These are phyloP conservation scores for Pseudopipra pipra DNA, from an alignment of 2,113 vertebrate species.

Conservation along the genomic window DNA sequence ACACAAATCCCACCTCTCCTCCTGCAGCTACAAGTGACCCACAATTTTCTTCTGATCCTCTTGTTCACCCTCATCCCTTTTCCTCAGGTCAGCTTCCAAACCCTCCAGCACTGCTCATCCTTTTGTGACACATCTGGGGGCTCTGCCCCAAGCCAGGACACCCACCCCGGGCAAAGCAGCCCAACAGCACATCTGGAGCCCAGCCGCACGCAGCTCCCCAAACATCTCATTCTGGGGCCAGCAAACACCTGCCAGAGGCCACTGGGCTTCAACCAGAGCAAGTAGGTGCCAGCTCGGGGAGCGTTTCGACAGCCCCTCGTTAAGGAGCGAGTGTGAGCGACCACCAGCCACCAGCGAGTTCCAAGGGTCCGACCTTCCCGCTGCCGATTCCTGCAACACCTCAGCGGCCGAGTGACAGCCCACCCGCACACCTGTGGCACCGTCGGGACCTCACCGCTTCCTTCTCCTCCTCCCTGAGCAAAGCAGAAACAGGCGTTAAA, in stretches of 20 bases:
- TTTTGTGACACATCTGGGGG: accelerated
- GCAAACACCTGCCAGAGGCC: no score
- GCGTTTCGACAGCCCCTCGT: not conserved
- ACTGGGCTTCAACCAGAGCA: not conserved
- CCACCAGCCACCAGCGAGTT: not conserved
- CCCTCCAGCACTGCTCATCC: accelerated
- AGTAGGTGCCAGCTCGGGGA: not conserved
- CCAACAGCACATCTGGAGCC: not conserved
- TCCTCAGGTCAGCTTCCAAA: not conserved
- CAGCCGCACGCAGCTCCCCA: accelerated
- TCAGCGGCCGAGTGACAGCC: accelerated
- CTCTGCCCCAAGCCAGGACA: accelerated
- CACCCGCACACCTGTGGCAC: accelerated
- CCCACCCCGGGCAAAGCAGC: not conserved
- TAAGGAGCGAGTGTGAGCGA: not conserved
- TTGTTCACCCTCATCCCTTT: not conserved
- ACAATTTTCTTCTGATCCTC: no score
- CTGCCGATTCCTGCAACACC: accelerated
- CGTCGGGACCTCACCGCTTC: no score
- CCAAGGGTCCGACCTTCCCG: no score
- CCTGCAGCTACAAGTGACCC: not conserved
- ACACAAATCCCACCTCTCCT: not conserved
- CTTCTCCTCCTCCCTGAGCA: not conserved
- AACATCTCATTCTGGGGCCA: not conserved
- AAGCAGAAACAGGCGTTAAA: accelerated